phyloP scores from a whole-genome alignment of 2,888 invertebrate genomes.

The Drosophila mimica region DNA sequence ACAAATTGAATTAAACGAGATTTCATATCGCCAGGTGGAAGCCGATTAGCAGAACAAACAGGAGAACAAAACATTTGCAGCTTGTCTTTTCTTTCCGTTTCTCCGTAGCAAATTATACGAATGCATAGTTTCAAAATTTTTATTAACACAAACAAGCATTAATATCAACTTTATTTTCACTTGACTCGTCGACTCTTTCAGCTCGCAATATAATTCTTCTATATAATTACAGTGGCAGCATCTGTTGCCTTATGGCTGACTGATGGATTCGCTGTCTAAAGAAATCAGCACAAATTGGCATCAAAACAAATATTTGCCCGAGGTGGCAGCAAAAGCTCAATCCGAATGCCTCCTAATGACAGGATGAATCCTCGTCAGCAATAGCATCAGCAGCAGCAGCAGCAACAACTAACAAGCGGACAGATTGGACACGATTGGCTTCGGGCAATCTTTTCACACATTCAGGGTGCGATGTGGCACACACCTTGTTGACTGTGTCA shows the following conservation, averaged over 20 bases:
- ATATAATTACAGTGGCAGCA: slow-evolving; percentile 36
- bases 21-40: slow-evolving; percentile 1
- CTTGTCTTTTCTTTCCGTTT: slow-evolving; percentile 22
- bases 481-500: slow-evolving; percentile 69
- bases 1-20: slow-evolving; percentile 1
- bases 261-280: slow-evolving; percentile 67
- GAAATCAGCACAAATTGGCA: slow-evolving; percentile 77
- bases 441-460: slow-evolving; percentile 67
- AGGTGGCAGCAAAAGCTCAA: slow-evolving; percentile 68
- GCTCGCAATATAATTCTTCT: neutral
- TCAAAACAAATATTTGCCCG: slow-evolving; percentile 81
- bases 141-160: slow-evolving; percentile 80
- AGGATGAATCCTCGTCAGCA: slow-evolving; percentile 60
- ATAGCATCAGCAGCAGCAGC: slow-evolving; percentile 22
- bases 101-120: slow-evolving; percentile 55
- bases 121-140: slow-evolving; percentile 49
- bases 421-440: slow-evolving; percentile 33
- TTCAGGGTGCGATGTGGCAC: slow-evolving; percentile 66
- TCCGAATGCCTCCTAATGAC: slow-evolving; percentile 67
- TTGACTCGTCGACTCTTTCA: slow-evolving; percentile 35
- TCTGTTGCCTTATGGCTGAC: slow-evolving; percentile 39
- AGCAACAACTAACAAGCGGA: slow-evolving; percentile 32
- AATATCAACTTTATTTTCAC: slow-evolving; percentile 69
- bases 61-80: neutral
- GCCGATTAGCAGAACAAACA: slow-evolving; percentile 22